These are phyloP conservation scores for Clinocottus analis DNA, from an alignment of 2,113 vertebrate genomes.

Conservation along the genomic window DNA sequence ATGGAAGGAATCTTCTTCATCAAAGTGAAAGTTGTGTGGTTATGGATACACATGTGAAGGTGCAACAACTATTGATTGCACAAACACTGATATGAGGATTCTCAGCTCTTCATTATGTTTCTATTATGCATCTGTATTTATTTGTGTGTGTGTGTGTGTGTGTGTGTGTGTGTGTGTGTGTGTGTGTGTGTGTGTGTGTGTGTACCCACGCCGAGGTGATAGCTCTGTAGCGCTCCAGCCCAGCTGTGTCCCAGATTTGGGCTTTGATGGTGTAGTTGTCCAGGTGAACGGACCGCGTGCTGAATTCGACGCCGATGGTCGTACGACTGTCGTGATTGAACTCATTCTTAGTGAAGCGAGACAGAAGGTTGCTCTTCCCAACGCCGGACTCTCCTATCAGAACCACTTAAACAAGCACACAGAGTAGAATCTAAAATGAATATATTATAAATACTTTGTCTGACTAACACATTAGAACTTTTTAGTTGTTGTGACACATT, in stretches of 20 bases:
- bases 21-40: not conserved
- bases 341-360: conserved; percentile 95
- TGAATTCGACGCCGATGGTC: conserved; percentile 98
- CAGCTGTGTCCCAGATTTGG: conserved; percentile 97
- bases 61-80: not conserved
- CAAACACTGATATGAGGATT: conserved; percentile 2
- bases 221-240: conserved; percentile 95
- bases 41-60: not conserved
- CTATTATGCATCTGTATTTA: too few species aligned
- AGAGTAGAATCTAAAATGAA: not conserved
- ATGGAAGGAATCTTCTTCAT: not conserved
- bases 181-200: conserved; percentile 34
- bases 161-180: conserved; percentile 5
- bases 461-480: not conserved
- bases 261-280: conserved; percentile 88
- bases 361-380: conserved; percentile 85
- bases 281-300: conserved; percentile 90
- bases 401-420: conserved; percentile 84
- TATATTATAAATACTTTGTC: not conserved
- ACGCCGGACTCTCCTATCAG: conserved; percentile 89
- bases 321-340: conserved; percentile 96
- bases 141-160: not conserved
- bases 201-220: conserved; percentile 95
- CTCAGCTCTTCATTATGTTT: not conserved
- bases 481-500: not conserved